Conservation (phyloP, 1,140 invertebrate genomes). For the Sesamia nonagrioides region DNA sequence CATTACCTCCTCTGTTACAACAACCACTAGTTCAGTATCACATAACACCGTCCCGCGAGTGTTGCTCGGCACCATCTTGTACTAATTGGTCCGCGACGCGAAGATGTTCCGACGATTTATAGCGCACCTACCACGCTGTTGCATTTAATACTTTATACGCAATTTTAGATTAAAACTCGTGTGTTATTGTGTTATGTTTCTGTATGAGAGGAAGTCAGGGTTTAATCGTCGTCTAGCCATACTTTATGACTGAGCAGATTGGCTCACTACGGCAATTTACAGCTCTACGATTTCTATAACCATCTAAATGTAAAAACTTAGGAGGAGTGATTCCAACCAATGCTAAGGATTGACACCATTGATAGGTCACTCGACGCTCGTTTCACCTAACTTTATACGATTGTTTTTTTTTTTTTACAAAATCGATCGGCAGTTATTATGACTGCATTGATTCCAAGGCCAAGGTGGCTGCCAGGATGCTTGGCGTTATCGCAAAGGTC, state of each 20-base stretch:
- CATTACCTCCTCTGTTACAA: neutral
- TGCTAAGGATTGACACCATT: too few species aligned
- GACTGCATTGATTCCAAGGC: too few species aligned
- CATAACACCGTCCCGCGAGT: slow-evolving; percentile 61
- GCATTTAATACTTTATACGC: slow-evolving; percentile 54
- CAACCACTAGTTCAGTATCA: slow-evolving; percentile 39
- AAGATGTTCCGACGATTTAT: slow-evolving; percentile 83
- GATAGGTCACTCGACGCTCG: too few species aligned
- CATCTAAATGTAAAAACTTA: too few species aligned
- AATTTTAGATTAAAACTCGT: slow-evolving; percentile 46
- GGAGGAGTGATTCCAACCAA: too few species aligned
- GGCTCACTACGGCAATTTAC: too few species aligned
- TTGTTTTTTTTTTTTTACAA: too few species aligned
- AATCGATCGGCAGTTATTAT: too few species aligned
- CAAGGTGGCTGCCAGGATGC: too few species aligned
- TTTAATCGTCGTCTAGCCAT: neutral
- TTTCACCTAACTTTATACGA: too few species aligned
- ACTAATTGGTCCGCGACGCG: slow-evolving; percentile 83
- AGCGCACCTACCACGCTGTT: slow-evolving; percentile 68
- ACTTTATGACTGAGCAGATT: neutral
- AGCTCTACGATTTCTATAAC: too few species aligned
- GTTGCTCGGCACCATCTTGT: slow-evolving; percentile 80
- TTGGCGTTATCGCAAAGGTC: too few species aligned
- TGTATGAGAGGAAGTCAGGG: neutral
- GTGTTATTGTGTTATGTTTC: slow-evolving; percentile 5